Evolutionary conservation across 2,797 vertebrate genomes (phyloP).

Genomic region (Crenichthys baileyi): DNA sequence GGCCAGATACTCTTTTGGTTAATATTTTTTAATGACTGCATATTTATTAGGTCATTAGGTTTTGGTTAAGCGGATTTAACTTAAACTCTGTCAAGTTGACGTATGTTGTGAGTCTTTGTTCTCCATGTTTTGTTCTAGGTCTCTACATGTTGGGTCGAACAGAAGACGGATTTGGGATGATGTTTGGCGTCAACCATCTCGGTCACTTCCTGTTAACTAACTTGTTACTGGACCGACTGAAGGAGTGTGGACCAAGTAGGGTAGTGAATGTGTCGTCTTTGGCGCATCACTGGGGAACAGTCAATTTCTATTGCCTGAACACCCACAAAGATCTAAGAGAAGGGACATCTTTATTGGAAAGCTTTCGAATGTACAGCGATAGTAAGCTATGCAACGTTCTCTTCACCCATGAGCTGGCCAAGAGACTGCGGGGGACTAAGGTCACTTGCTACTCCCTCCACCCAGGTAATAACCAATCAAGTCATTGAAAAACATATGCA

Average conservation of each 20-base stretch:
- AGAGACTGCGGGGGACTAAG: slow-evolving; percentile 82
- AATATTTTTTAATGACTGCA: no score
- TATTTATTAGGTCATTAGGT: no score
- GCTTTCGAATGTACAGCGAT: slow-evolving; percentile 81
- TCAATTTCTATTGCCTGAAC: slow-evolving; percentile 70
- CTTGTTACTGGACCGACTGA: slow-evolving; percentile 87
- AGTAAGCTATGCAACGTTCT: slow-evolving; percentile 94
- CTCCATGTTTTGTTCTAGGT: slow-evolving; percentile 12
- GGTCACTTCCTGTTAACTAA: slow-evolving; percentile 91
- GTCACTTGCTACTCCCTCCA: slow-evolving; percentile 90
- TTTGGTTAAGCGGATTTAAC: no score
- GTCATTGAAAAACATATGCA: not conserved
- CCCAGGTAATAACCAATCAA: slow-evolving; percentile 83
- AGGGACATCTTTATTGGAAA: not conserved
- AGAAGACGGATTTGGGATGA: slow-evolving; percentile 84
- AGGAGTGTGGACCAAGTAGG: slow-evolving; percentile 80
- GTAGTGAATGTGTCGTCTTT: slow-evolving; percentile 79
- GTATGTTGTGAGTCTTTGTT: not conserved
- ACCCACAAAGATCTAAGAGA: slow-evolving; percentile 19
- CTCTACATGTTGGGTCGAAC: slow-evolving; percentile 72
- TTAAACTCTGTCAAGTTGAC: no score
- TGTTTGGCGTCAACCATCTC: slow-evolving; percentile 91
- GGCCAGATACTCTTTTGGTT: no score
- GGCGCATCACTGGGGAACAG: slow-evolving; percentile 78
- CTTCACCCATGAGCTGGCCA: slow-evolving; percentile 88